Conservation (phyloP, 2,888 invertebrate genomes). For the Pasiphila rectangulata region DNA sequence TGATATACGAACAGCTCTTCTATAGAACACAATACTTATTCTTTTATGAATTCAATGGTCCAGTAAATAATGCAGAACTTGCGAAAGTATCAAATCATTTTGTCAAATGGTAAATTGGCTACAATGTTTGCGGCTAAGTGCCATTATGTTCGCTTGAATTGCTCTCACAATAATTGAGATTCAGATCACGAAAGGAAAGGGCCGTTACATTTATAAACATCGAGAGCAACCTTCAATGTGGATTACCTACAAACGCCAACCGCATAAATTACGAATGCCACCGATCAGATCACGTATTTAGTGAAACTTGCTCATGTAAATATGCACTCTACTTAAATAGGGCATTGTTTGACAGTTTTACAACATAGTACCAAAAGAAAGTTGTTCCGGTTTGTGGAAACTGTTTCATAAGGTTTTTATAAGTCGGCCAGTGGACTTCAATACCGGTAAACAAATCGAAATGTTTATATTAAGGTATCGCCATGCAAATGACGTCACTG, state of each 20-base stretch:
- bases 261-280: conserved; percentile 46
- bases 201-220: conserved; percentile 40
- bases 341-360: conserved; percentile 23
- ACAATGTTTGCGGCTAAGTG: conserved; percentile 20
- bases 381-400: conserved; percentile 30
- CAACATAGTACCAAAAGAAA: conserved; percentile 13
- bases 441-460: conserved; percentile 9
- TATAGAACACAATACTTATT: conserved; percentile 10
- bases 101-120: conserved; percentile 8
- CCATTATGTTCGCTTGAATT: conserved; percentile 17
- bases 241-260: conserved; percentile 47
- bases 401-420: conserved; percentile 20
- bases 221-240: conserved; percentile 49
- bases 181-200: conserved; percentile 55
- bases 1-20: background rate
- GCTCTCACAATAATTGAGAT: conserved; percentile 36
- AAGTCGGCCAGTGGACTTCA: conserved; percentile 21
- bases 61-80: conserved; percentile 5
- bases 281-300: conserved; percentile 49
- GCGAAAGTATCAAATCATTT: conserved; percentile 12
- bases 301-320: conserved; percentile 54
- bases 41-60: conserved; percentile 6
- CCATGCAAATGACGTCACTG: conserved; percentile 8
- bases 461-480: conserved; percentile 11
- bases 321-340: conserved; percentile 14